Base-by-base conservation (phyloP, 2,113 vertebrate genomes). In the Bagarius yarrelli region DNA sequence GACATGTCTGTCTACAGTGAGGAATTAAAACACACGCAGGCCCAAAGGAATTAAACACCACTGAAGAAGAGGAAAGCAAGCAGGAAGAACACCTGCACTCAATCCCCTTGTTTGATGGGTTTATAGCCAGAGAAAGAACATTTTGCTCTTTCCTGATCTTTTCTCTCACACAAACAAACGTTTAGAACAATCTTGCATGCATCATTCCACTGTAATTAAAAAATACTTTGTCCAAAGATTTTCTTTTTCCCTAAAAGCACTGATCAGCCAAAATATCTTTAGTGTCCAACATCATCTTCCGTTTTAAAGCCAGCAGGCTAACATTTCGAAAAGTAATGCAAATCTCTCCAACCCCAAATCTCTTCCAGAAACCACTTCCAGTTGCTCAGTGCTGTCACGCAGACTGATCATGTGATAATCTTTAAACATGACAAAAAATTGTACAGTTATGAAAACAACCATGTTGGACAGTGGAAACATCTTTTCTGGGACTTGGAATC, bases 11-110 rank as follows among this genome's bases (percentile, higher is more conserved):
- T 75, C 70, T 70, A 69, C 25, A 70, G 36, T 32, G 36, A 34
- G n/a, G 30, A 59, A 50, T 78, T 69, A 40, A 67, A 56, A 69
- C 13, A 40, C 63, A 72, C 55, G 27, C 27, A 52, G 56, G 52
- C 44, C 78, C 67, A 23, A 27, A 85, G 73, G 71, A 83, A 81
- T 25, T 71, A 83, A 67, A 59, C 60, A 25, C 66, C 56, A 74
- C 77, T 50, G 23, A 80, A 77, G 78, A 75, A 81, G 80, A 47
- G 52, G 23, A 21, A 56, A 60, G 23, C 8, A 32, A 76, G 77
- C 52, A 70, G 47, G 40, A 52, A 74, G 69, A 83, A 83, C 79
- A 73, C 79, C 52, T 86, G 69, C 76, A 76, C 76, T 76, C 80
- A 74, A 59, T 78, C 56, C 30, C 56, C 19, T 21, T n/a, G 15